These are phyloP conservation scores for Saturnia japonica DNA, from an alignment of 2,888 invertebrate genomes.

Conservation along the genomic window DNA sequence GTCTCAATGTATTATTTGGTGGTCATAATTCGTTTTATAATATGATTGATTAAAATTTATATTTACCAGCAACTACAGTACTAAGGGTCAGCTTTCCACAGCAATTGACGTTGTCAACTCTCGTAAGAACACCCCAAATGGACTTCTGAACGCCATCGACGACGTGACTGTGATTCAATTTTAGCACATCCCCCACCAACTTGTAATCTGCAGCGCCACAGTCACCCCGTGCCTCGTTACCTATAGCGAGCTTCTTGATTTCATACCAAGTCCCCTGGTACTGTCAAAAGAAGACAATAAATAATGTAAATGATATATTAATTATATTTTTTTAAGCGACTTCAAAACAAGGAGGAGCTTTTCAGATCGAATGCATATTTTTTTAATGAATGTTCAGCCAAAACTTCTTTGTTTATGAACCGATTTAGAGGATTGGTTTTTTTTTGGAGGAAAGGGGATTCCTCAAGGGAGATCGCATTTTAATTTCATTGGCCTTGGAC, in stretches of 20 bases:
- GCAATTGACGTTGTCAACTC: neutral
- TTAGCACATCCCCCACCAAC: neutral
- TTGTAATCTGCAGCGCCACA: neutral
- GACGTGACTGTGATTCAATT: neutral
- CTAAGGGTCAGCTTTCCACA: neutral
- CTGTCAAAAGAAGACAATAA: neutral
- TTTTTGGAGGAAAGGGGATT: no score
- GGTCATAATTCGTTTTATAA: no score
- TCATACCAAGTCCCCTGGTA: constrained; percentile 4
- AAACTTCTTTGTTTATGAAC: no score
- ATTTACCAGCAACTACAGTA: constrained; percentile 2
- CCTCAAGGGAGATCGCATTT: no score
- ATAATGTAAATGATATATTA: neutral
- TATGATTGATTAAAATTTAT: neutral
- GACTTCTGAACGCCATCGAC: neutral
- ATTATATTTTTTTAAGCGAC: no score
- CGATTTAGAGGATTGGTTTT: no score
- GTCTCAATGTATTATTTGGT: no score
- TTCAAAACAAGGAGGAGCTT: no score
- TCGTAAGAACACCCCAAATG: neutral
- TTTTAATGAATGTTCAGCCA: no score
- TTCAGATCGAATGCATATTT: no score
- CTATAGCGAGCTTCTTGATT: neutral
- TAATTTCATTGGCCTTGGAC: no score
- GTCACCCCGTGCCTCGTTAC: neutral